Percentiles rank a stretch among this genome's conserved stretches.
phyloP scores from a whole-genome alignment of 2,888 invertebrate genomes.

The Eulithis testata region DNA sequence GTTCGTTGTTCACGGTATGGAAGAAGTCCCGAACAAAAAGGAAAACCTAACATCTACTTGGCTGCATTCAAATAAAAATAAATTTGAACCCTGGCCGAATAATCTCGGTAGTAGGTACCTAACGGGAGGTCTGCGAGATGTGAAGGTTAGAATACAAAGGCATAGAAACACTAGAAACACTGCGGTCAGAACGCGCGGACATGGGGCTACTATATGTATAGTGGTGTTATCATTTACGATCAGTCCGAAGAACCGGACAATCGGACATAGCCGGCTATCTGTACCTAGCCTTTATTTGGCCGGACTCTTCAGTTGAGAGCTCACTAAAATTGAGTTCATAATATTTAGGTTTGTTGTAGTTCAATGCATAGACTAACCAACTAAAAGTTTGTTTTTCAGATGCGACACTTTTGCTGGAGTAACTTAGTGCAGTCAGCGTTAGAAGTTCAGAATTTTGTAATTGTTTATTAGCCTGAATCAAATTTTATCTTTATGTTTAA shows the following conservation, averaged over 20 bases:
- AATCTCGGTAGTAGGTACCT: background rate
- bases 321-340: no score
- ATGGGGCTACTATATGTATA: slow-evolving; percentile 8
- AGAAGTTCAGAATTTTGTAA: no score
- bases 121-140: slow-evolving; percentile 57
- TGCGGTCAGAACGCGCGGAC: slow-evolving; percentile 64
- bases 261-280: no score
- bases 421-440: no score
- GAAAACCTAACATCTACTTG: background rate
- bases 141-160: slow-evolving; percentile 75
- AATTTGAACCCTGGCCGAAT: slow-evolving; percentile 3
- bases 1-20: background rate
- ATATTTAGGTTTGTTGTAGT: no score
- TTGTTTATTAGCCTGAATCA: no score
- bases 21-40: background rate
- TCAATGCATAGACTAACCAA: no score
- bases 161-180: slow-evolving; percentile 54
- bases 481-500: no score
- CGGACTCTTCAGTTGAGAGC: no score
- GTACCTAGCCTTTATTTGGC: no score
- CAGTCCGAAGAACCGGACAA: background rate
- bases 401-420: no score
- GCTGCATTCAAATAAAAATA: slow-evolving; percentile 19
- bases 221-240: background rate
- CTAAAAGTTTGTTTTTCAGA: no score